Conservation (phyloP, 2,888 invertebrate genomes). For the Molorchus minor region DNA sequence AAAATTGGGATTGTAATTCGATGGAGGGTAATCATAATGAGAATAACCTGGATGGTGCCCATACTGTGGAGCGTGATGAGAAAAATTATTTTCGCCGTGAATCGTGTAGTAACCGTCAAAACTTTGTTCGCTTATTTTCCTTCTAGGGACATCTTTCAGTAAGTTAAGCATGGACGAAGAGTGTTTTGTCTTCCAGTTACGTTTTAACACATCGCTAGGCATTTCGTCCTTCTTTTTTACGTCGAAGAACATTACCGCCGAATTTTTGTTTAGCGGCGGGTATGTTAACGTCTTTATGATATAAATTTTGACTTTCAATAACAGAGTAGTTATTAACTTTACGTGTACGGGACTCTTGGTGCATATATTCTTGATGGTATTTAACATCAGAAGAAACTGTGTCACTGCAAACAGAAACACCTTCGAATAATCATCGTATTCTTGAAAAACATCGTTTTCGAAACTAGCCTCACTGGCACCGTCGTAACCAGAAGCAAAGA, state of each 20-base stretch:
- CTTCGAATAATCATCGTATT: slow-evolving; percentile 33
- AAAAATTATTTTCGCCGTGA: slow-evolving; percentile 53
- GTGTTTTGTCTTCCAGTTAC: slow-evolving; percentile 59
- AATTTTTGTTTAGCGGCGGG: slow-evolving; percentile 25
- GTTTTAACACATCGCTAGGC: slow-evolving; percentile 52
- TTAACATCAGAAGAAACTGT: slow-evolving; percentile 23
- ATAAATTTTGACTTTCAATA: slow-evolving; percentile 32
- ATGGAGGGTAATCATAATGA: neutral
- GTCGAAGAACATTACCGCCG: slow-evolving; percentile 14
- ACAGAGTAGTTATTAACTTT: slow-evolving; percentile 34
- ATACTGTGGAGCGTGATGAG: slow-evolving; percentile 27
- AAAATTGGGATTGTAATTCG: neutral
- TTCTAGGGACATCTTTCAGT: slow-evolving; percentile 37
- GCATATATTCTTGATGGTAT: slow-evolving; percentile 20
- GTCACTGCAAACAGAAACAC: slow-evolving; percentile 33
- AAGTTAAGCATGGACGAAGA: slow-evolving; percentile 61
- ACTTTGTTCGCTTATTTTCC: slow-evolving; percentile 28
- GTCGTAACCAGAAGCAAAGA: slow-evolving; percentile 32
- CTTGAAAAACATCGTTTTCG: slow-evolving; percentile 26
- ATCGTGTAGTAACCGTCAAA: slow-evolving; percentile 61
- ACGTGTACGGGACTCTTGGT: slow-evolving; percentile 27
- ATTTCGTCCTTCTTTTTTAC: slow-evolving; percentile 45
- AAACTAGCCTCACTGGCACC: slow-evolving; percentile 28
- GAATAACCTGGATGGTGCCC: neutral
- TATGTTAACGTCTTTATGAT: slow-evolving; percentile 21